A percentile compares a stretch with the other conserved stretches of the same genome.
Evolutionary conservation across 2,113 vertebrate genomes (phyloP).

Genomic region (Symphodus melops): DNA sequence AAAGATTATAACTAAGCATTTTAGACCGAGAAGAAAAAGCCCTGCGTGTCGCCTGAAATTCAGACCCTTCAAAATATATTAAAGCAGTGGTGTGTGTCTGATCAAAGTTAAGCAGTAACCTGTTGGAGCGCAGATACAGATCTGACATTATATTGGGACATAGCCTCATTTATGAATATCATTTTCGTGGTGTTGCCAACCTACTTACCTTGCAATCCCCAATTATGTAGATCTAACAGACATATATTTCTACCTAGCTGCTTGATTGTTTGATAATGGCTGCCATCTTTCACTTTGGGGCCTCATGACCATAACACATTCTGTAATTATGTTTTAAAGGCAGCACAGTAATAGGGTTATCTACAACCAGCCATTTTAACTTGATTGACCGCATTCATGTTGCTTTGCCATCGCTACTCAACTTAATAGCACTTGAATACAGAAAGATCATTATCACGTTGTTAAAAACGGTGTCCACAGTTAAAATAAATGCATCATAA

Average conservation of each 20-base stretch:
- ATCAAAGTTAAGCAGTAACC: slow-evolving; percentile 20
- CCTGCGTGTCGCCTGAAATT: slow-evolving; percentile 12
- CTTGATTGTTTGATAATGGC: slow-evolving; percentile 46
- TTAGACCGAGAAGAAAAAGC: slow-evolving; percentile 10
- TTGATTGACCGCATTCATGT: slow-evolving; percentile 55
- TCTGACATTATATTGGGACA: not conserved
- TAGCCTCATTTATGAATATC: slow-evolving; percentile 47
- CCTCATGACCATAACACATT: slow-evolving; percentile 37
- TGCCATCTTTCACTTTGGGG: slow-evolving; percentile 46
- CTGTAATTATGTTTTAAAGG: slow-evolving; percentile 45
- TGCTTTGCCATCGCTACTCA: slow-evolving; percentile 25
- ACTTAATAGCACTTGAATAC: slow-evolving; percentile 28
- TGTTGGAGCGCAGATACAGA: not conserved
- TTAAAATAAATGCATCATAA: not conserved
- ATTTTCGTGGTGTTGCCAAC: slow-evolving; percentile 4
- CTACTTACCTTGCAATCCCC: slow-evolving; percentile 22
- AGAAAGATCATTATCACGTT: not conserved
- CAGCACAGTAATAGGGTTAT: slow-evolving; percentile 39
- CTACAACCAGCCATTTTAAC: slow-evolving; percentile 36
- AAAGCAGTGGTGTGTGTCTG: slow-evolving; percentile 8
- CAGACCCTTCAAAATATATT: slow-evolving; percentile 4
- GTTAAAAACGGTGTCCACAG: not conserved
- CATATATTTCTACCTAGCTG: slow-evolving; percentile 8
- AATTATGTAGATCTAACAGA: slow-evolving; percentile 49
- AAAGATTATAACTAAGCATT: not conserved